These are phyloP conservation scores for Halcyon senegalensis DNA, from an alignment of 2,113 vertebrate genomes.

Conservation along the genomic window DNA sequence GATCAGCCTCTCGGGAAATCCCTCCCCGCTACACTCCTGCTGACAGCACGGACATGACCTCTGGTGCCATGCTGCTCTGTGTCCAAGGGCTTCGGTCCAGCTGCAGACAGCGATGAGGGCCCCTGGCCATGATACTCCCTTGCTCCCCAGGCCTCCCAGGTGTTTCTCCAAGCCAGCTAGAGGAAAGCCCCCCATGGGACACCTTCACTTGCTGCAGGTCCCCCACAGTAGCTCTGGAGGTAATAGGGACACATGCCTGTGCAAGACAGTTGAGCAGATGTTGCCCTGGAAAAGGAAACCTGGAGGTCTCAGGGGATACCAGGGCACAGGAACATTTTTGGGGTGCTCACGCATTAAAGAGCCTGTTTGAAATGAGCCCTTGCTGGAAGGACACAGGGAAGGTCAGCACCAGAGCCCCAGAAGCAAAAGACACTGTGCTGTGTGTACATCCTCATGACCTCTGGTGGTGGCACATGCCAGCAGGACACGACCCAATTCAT, in stretches of 20 bases:
- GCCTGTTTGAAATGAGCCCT: not conserved
- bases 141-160: not conserved
- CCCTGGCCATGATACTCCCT: not conserved
- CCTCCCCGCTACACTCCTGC: not conserved
- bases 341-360: not conserved
- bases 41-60: fast-evolving
- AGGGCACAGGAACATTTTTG: not conserved
- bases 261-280: not conserved
- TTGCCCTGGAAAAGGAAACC: not conserved
- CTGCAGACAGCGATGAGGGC: fast-evolving
- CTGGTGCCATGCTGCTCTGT: fast-evolving
- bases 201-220: not conserved
- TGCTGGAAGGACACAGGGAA: not conserved
- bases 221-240: not conserved
- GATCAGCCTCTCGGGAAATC: not conserved
- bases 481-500: not conserved
- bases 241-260: not conserved
- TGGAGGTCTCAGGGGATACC: not conserved
- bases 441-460: not conserved
- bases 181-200: not conserved
- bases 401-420: not conserved
- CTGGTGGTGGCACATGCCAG: not conserved
- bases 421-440: not conserved
- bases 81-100: not conserved
- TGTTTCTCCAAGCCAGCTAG: not conserved